Evolutionary conservation across 2,113 vertebrate genomes (phyloP), one percentile per base, ranked within the genome.

Genomic region (Bettongia penicillata): DNA sequence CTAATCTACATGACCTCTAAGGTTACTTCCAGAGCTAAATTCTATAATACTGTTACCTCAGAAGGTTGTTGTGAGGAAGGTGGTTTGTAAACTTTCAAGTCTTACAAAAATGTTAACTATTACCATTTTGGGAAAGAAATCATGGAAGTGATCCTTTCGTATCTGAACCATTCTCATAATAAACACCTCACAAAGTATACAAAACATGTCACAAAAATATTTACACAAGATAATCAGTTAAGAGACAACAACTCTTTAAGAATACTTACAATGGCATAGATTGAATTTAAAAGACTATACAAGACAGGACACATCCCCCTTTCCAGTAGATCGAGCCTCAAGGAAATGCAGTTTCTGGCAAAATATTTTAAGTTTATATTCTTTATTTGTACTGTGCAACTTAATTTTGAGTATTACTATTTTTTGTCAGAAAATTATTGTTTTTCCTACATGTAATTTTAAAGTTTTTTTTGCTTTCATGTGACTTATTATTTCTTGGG

Each of bases 381-480:
- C 92, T 77, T 51, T 93, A 93, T 51, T 84, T 84, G 92, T 93
- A 93, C 37, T 16, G 28, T 51, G 53, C 16, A 19, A 91, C 92
- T 94, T 91, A 94, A 90, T 93, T 93, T 25, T 47, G 93, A 68
- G 43, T 93, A 95, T 94, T 91, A 68, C 28, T 94, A 90, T 12
- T 57, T 31, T 96, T n/a, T 53, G 68, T 50, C 53, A 94, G 96
- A 97, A 96, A 89, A 47, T 19, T 37, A 96, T 48, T 5, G 37
- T 47, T 95, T 93, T 57, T 89, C n/a, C 52, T 51, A 90, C n/a
- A 95, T 37, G 9, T 12, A 19, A 24, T 52, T 90, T 53, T 52
- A 53, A 51, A 77, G 37, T 53, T 57, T 37, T 50, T 26, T 2
- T 12, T 11, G 16, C 51, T 92, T 53, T 52, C 55, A 51, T 92